Conservation (phyloP, 2,888 invertebrate species). For the Phania funesta region DNA sequence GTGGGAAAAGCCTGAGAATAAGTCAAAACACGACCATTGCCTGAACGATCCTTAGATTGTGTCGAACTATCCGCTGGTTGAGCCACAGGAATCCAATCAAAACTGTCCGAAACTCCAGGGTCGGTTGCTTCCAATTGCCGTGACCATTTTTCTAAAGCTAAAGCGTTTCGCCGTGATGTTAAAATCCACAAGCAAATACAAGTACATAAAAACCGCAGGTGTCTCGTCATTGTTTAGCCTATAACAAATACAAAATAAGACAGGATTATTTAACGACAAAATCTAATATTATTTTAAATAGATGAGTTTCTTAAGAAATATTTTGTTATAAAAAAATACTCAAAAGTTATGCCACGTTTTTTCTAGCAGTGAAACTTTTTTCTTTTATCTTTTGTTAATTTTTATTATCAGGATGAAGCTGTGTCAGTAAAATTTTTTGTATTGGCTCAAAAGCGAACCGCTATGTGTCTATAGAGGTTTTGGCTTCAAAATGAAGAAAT, state of each 20-base stretch:
- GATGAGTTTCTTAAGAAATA: too few species aligned
- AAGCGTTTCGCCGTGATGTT: constrained; percentile 41
- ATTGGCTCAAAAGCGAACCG: too few species aligned
- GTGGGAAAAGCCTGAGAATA: constrained; percentile 78
- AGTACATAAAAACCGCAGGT: constrained; percentile 68
- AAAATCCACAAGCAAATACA: constrained; percentile 72
- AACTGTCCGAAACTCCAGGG: constrained; percentile 72
- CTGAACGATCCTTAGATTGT: constrained; percentile 75
- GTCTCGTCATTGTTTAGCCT: constrained; percentile 76
- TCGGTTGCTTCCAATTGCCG: constrained; percentile 76
- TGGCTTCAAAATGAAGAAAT: too few species aligned
- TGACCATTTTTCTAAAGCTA: constrained; percentile 78
- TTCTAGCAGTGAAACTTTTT: too few species aligned
- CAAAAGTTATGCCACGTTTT: too few species aligned
- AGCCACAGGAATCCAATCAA: constrained; percentile 83
- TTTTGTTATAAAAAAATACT: too few species aligned
- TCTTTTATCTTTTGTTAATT: too few species aligned
- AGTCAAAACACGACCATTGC: constrained; percentile 79
- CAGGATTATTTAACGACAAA: background rate
- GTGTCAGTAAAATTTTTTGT: too few species aligned
- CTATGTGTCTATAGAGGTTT: too few species aligned
- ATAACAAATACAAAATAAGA: constrained; percentile 37
- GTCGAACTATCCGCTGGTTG: constrained; percentile 75
- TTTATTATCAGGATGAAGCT: too few species aligned
- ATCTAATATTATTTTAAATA: background rate